Percentiles rank a stretch among this genome's conserved stretches.
Conservation (phyloP, 2,888 invertebrate genomes). For the Stenoptilia bipunctidactyla region DNA sequence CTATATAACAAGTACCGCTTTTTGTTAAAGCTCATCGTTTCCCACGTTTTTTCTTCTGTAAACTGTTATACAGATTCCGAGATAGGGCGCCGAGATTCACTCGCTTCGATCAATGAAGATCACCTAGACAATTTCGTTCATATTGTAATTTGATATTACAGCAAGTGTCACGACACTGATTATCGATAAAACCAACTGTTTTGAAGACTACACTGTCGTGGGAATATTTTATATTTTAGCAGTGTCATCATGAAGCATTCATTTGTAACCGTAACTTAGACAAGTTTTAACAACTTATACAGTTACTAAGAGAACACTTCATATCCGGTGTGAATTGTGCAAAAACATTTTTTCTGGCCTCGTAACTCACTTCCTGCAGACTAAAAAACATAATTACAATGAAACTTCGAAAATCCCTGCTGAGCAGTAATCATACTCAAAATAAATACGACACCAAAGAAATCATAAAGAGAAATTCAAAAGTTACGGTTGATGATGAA, state of each 20-base stretch:
- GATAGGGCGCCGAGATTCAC: no score
- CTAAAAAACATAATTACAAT: conserved; percentile 13
- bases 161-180: conserved; percentile 16
- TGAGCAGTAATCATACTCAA: conserved; percentile 11
- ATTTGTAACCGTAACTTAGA: no score
- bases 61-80: no score
- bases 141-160: background rate
- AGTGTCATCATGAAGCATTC: background rate
- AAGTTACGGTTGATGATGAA: conserved; percentile 38
- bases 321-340: no score
- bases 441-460: conserved; percentile 14
- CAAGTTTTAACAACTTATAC: background rate
- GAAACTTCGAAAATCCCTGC: conserved; percentile 10
- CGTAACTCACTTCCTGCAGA: background rate
- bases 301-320: no score
- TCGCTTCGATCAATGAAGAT: no score
- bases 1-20: no score
- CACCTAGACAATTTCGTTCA: background rate
- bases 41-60: no score
- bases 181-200: conserved; percentile 13
- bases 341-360: no score
- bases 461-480: conserved; percentile 27
- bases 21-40: no score
- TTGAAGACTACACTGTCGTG: conserved; percentile 6
- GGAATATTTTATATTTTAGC: background rate